Percentiles rank a stretch among this genome's conserved stretches.
These are phyloP conservation scores for Pachymerium ferrugineum DNA, from an alignment of 2,888 invertebrate species.

Conservation along the genomic window DNA sequence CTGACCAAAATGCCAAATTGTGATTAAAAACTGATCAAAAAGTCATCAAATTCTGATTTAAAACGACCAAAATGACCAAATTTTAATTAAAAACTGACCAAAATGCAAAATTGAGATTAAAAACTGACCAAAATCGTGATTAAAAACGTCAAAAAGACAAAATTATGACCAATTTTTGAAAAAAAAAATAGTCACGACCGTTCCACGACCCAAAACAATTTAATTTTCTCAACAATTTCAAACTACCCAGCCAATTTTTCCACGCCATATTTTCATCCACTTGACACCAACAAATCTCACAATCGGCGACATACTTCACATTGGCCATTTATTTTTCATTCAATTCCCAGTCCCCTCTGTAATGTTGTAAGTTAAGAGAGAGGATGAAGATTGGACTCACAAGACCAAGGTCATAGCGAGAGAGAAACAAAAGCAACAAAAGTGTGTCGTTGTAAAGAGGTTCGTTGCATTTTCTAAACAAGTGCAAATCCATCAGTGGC, in stretches of 20 bases:
- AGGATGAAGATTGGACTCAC: background rate
- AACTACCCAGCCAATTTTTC: too few species aligned
- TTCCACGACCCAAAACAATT: too few species aligned
- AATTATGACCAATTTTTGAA: background rate
- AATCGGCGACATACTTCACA: background rate
- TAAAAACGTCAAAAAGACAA: background rate
- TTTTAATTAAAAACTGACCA: too few species aligned
- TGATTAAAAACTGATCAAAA: too few species aligned
- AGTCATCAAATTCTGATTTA: too few species aligned
- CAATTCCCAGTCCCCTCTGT: background rate
- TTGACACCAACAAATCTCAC: background rate
- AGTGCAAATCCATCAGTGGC: background rate
- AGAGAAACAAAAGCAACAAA: too few species aligned
- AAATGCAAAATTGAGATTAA: background rate
- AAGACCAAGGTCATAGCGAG: too few species aligned
- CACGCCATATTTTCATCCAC: background rate
- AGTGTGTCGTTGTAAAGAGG: background rate
- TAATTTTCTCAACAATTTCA: too few species aligned
- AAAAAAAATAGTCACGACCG: too few species aligned
- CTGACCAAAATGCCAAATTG: too few species aligned
- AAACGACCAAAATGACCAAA: too few species aligned
- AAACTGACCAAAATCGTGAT: background rate
- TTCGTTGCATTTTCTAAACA: background rate
- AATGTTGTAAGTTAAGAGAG: background rate
- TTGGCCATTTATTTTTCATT: constrained; percentile 11